phyloP scores from a whole-genome alignment of 2,888 invertebrate genomes.

The Cephus pulcher region DNA sequence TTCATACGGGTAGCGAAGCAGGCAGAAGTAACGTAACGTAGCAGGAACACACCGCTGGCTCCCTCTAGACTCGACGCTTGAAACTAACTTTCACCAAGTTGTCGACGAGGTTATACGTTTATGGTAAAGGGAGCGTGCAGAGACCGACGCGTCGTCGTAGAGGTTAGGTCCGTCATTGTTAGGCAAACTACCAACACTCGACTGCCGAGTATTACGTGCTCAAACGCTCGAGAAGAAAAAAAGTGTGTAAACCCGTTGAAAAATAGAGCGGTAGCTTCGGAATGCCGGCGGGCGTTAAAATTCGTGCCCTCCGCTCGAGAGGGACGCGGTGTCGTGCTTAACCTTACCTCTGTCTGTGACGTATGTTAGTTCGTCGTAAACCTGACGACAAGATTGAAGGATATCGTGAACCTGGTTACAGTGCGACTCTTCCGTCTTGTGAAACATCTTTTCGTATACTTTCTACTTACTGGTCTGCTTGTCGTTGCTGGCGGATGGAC shows the following conservation, averaged over 20 bases:
- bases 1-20: neutral
- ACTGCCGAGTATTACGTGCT: constrained; percentile 52
- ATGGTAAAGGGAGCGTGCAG: neutral
- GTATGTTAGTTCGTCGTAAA: neutral
- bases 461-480: neutral
- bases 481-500: neutral
- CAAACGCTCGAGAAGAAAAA: constrained; percentile 46
- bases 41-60: neutral
- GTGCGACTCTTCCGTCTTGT: neutral
- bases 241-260: constrained; percentile 47
- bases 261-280: constrained; percentile 51
- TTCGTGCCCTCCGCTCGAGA: constrained; percentile 36
- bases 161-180: constrained; percentile 40
- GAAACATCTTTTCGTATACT: neutral
- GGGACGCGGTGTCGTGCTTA: constrained; percentile 23
- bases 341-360: constrained; percentile 16
- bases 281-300: constrained; percentile 50
- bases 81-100: neutral
- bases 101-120: neutral
- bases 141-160: neutral
- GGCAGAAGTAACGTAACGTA: neutral
- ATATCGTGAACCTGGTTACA: neutral
- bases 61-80: neutral
- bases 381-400: neutral
- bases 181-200: constrained; percentile 55